These are phyloP conservation scores for Gobiocypris rarus DNA, from an alignment of 2,113 vertebrate genomes.

Conservation along the genomic window DNA sequence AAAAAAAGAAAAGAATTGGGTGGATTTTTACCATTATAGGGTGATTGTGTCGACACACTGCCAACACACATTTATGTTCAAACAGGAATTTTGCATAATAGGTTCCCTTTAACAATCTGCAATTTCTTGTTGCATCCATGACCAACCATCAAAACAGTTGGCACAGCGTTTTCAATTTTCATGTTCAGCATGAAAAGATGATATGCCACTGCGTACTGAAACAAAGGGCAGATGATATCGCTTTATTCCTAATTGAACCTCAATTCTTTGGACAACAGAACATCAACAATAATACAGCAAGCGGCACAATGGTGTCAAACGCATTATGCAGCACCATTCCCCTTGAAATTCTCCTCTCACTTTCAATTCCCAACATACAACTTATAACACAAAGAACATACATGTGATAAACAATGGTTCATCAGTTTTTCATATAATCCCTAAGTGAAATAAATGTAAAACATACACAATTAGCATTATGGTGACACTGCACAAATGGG, in stretches of 20 bases:
- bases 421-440: not conserved
- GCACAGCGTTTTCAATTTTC: too few relatives aligned
- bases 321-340: not conserved
- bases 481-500: not conserved
- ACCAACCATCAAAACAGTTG: not conserved
- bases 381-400: not conserved
- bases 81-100: too few relatives aligned
- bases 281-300: not conserved
- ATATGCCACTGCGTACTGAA: not conserved
- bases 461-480: not conserved
- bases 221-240: not conserved
- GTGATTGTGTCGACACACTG: too few relatives aligned
- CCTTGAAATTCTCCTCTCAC: not conserved
- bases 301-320: not conserved
- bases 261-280: not conserved
- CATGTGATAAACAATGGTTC: not conserved
- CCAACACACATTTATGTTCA: too few relatives aligned
- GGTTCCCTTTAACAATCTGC: slow-evolving; percentile 7
- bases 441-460: not conserved
- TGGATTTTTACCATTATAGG: too few relatives aligned
- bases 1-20: too few relatives aligned
- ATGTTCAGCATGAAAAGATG: too few relatives aligned
- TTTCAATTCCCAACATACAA: not conserved
- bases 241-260: slow-evolving; percentile 3
- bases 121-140: not conserved